Conservation (phyloP, 1,140 invertebrate genomes). For the Atopsyche davidsoni region DNA sequence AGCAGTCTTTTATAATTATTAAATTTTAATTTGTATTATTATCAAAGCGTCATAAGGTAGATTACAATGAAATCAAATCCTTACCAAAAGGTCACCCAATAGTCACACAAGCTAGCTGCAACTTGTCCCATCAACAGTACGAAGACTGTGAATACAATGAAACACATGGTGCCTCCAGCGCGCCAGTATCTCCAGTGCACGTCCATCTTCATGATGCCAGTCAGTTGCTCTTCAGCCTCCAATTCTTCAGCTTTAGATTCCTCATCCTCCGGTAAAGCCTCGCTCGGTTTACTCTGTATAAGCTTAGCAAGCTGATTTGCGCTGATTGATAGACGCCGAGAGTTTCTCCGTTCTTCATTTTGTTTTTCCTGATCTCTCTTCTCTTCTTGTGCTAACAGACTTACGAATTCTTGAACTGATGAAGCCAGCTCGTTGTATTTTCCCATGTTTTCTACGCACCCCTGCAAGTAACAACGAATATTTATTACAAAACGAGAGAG, state of each 20-base stretch:
- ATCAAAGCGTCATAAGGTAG: not conserved
- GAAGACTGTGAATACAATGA: conserved; percentile 51
- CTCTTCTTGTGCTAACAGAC: conserved; percentile 40
- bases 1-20: conserved; percentile 7
- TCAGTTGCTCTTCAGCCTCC: conserved; percentile 44
- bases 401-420: conserved; percentile 45
- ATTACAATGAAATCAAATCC: conserved; percentile 11
- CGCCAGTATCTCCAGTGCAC: conserved; percentile 66
- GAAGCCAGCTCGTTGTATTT: conserved; percentile 46
- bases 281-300: conserved; percentile 17
- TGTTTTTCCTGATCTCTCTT: conserved; percentile 30
- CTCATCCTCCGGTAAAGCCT: not conserved
- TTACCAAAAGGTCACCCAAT: conserved; percentile 73
- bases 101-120: conserved; percentile 68
- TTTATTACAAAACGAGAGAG: too few relatives aligned
- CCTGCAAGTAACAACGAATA: too few relatives aligned
- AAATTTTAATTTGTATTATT: conserved; percentile 2
- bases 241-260: conserved; percentile 28
- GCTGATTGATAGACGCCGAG: too few relatives aligned
- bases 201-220: conserved; percentile 44
- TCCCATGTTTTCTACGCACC: conserved; percentile 48
- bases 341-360: conserved; percentile 20
- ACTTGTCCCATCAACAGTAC: conserved; percentile 63
- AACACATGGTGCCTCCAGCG: conserved; percentile 58
- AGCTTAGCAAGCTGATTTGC: too few relatives aligned